These are phyloP conservation scores for Drosophila grimshawi DNA, from an alignment of 1,140 invertebrate genomes.

Conservation along the genomic window DNA sequence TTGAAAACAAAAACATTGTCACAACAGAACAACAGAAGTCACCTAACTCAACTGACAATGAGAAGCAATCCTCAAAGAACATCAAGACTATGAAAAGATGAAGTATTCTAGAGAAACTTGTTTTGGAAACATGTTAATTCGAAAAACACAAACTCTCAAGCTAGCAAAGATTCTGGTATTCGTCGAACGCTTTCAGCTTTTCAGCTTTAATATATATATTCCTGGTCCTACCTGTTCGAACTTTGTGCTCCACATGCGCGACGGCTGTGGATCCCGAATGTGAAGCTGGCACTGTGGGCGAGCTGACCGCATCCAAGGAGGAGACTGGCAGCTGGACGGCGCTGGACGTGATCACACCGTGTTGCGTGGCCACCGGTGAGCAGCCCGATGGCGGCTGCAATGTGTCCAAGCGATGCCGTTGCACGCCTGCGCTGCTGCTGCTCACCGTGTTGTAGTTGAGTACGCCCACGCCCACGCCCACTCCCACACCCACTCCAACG, in stretches of 20 bases:
- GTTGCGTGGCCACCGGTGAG: slow-evolving; percentile 73
- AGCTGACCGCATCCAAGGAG: slow-evolving; percentile 58
- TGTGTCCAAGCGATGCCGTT: slow-evolving; percentile 75
- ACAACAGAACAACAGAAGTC: too few species aligned
- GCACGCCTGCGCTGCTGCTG: slow-evolving; percentile 70
- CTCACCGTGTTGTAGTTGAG: slow-evolving; percentile 79
- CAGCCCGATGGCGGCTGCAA: slow-evolving; percentile 74
- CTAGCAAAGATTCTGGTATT: too few species aligned
- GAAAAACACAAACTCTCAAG: too few species aligned
- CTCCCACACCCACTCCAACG: slow-evolving; percentile 47
- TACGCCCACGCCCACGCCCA: slow-evolving; percentile 61
- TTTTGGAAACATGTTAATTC: too few species aligned
- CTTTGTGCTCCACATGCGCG: slow-evolving; percentile 73
- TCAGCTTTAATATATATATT: background rate
- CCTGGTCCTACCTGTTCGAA: slow-evolving; percentile 61
- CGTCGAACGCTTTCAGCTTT: background rate
- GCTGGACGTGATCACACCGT: slow-evolving; percentile 78
- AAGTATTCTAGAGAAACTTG: too few species aligned
- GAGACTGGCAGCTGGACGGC: slow-evolving; percentile 55
- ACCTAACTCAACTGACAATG: too few species aligned
- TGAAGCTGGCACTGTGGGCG: slow-evolving; percentile 47
- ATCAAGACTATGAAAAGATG: too few species aligned
- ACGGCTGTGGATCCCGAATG: slow-evolving; percentile 54
- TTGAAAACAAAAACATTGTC: too few species aligned
- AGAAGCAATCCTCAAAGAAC: too few species aligned